Base-by-base conservation (phyloP, 2,797 vertebrate genomes). In the Falco columbarius region DNA sequence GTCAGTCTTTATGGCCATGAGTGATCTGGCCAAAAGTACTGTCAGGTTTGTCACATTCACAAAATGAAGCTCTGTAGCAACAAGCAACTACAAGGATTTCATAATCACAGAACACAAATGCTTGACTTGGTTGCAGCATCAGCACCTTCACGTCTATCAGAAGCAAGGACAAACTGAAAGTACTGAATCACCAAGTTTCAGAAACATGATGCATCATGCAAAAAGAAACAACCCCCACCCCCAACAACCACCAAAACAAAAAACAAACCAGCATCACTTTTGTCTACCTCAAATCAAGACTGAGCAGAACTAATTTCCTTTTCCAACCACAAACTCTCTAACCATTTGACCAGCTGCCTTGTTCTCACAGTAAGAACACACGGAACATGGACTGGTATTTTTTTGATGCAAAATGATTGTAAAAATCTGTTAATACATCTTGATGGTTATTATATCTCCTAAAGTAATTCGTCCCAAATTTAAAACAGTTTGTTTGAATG, bases 281-380 rank as follows among this genome's bases (percentile, higher is more conserved):
- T 71, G 24, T 58, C 51, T 59, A 34, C 32, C 47, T 55, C 66
- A 65, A 1, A 17, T 77, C 59, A 87, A 59, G 15, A 85, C 27
- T 73, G 62, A 87, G 75, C 34, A 89, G 71, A 73, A 91, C 15
- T 76, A 59, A 91, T 71, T 86, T 81, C 8, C 30, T 66, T 93
- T 93, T 94, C 56, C 59, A 85, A 27, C 81, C 63, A 80, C 91
- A 89, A 75, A 66, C 20, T 72, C 77, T 91, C 32, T 62, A 90
- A 79, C 18, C 42, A 85, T 85, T 90, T 90, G 61, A 89, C 71
- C 49, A 93, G 51, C 49, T 93, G 65, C 61, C 46, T 21, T 63
- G 22, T 49, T 93, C 81, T 62, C 38, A 86, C 44, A 92, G 38
- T 63, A 83, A 63, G 34, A 80, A 59, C 34, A 80, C 40, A 81